Conservation (phyloP, 2,113 vertebrate genomes). For the Sisor rabdophorus region DNA sequence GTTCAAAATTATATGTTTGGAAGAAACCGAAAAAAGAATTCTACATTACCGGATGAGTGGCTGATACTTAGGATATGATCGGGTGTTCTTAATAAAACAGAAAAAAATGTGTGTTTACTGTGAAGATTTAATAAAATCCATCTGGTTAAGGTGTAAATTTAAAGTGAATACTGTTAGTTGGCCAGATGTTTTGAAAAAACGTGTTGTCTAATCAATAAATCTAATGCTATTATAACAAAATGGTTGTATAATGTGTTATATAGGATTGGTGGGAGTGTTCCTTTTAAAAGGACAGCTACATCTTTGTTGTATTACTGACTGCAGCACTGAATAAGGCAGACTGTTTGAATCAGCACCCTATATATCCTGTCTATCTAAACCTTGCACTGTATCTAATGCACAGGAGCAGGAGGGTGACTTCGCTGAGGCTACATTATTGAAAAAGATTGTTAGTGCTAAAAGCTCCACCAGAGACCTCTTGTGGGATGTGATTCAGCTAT, state of each 20-base stretch:
- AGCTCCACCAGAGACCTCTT: slow-evolving; percentile 25
- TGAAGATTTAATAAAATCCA: too few species aligned
- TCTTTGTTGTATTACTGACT: not conserved
- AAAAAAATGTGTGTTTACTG: too few species aligned
- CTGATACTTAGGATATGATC: too few species aligned
- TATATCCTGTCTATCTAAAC: slow-evolving; percentile 30
- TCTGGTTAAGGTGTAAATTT: too few species aligned
- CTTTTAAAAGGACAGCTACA: not conserved
- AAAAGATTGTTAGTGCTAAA: slow-evolving; percentile 8
- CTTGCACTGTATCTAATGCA: slow-evolving; percentile 7
- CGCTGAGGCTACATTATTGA: slow-evolving; percentile 15
- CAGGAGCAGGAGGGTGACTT: slow-evolving; percentile 15
- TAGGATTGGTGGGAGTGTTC: not conserved
- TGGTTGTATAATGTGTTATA: too few species aligned
- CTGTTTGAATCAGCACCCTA: slow-evolving; percentile 16
- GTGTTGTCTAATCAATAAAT: not conserved
- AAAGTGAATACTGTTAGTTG: too few species aligned
- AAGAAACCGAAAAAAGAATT: too few species aligned
- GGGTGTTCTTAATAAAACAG: too few species aligned
- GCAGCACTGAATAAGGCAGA: not conserved
- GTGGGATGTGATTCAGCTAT: not conserved
- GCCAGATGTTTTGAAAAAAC: not conserved
- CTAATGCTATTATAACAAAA: not conserved
- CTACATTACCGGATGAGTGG: too few species aligned
- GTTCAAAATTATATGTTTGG: too few species aligned